Base-by-base conservation (phyloP, 30 jellyfish, hydroid and myxozoan species). In the Aurelia coerulea region DNA sequence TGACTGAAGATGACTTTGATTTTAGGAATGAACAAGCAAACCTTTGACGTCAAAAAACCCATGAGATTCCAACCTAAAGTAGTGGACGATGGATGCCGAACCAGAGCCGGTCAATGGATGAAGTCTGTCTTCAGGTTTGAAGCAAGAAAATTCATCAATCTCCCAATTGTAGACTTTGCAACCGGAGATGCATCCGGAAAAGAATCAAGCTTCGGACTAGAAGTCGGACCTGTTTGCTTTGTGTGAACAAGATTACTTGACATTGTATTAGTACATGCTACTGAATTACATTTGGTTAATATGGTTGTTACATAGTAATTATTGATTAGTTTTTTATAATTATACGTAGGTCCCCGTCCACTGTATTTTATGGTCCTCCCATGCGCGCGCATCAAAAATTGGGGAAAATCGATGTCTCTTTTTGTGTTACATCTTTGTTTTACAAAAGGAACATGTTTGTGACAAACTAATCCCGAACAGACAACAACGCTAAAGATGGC, bases 171-270 rank as follows among this genome's bases (percentile, higher is more conserved):
- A 23, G 98, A 94, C 77, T 83, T 94, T 70, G 98, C 98, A 7
- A 92, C 96, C 67, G 90, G 90, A 10, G 93, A 81, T 74, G 77
- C 79, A n/a, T 41, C 66, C 68, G 91, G 88, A 77, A 85, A 74
- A 32, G 89, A 88, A 37, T 78, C 97, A 12, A 78, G 87, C 91
- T 94, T 94, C 85, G 98, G 98, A 67, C 62, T 94, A 32, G 98
- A 88, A 81, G 85, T 89, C 23, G 98, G 98, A 53, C 98, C 98
- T 37, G 98, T 94, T 41, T 94, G 98, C 89, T 94, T 86, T 35
- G 80, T 76, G 71, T 86, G 76, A 78, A 76, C 8, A 76, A 65
- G 29, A 31, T 50, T 46, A 42, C 49, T 50, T 65, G 23, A 72
- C 85, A 46, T 34, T 79, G 49, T 56, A 62, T 66, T 79, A 56